A percentile compares a stretch with the other conserved stretches of the same genome.
Evolutionary conservation across 2,888 invertebrate genomes (phyloP).

Genomic region (Brachynemurus nebulosus): DNA sequence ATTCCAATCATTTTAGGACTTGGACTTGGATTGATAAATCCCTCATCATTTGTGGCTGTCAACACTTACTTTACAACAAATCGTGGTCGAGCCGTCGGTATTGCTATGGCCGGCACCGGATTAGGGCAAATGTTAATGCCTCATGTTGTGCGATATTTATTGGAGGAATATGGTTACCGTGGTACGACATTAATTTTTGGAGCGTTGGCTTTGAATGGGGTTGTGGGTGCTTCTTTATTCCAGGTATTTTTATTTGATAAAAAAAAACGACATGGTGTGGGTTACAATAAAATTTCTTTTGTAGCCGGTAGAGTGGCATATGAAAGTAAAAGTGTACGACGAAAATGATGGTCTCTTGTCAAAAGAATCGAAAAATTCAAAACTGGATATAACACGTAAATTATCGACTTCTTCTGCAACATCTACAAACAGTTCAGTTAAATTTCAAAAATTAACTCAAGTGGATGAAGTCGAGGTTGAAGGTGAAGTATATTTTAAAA

Average conservation of each 20-base stretch:
- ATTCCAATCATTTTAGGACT: constrained; percentile 33
- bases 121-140: constrained; percentile 63
- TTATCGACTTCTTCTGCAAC: no score
- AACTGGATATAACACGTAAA: no score
- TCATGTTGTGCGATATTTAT: constrained; percentile 48
- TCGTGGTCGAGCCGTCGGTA: constrained; percentile 58
- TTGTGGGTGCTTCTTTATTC: constrained; percentile 31
- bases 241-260: constrained; percentile 39
- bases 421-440: no score
- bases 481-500: no score
- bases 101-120: constrained; percentile 62
- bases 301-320: constrained; percentile 44
- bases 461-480: no score
- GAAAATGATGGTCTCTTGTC: no score
- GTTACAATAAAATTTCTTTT: constrained; percentile 26
- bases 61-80: constrained; percentile 53
- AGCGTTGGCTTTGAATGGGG: constrained; percentile 45
- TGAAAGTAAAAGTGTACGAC: constrained; percentile 27
- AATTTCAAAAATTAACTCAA: no score
- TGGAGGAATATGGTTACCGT: constrained; percentile 48
- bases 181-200: constrained; percentile 50
- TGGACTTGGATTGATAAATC: constrained; percentile 56
- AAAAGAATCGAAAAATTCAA: no score
- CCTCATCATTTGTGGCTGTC: constrained; percentile 55
- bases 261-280: no score